Base-by-base conservation (phyloP, 2,113 vertebrate species). In the Tragelaphus scriptus region DNA sequence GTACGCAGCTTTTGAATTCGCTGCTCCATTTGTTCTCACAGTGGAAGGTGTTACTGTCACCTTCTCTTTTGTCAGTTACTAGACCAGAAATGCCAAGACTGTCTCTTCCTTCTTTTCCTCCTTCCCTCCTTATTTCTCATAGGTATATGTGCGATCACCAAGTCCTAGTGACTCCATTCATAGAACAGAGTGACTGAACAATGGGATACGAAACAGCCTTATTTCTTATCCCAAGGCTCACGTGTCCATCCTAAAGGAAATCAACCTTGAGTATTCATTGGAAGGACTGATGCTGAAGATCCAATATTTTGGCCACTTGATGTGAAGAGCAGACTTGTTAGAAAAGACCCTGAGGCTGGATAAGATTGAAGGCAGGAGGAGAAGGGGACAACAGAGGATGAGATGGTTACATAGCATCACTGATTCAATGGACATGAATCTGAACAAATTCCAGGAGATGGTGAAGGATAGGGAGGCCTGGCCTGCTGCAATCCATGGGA, bases 131-230 rank as follows among this genome's bases (percentile, higher is more conserved):
- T 44, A 2, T n/a, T 84, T 32, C 36, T 85, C 40, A 47, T 3
- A 36, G 47, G 11, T 36, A 1, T 17, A 1, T 15, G 2, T 16
- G 47, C 32, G 13, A 21, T 5, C 12, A 21, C 49, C 0, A 8
- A 5, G 13, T 80, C 68, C 68, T 51, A 25, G 79, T 21, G 79
- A 53, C 30, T 49, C 44, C 3, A 81, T 30, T 19, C 16, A 12
- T 0, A 51, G 49, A 21, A 32, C 2, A 53, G 16, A 81, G 16
- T 53, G 79, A 53, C 79, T 6, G 28, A 53, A 32, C 79, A 49
- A 2, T 32, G 79, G 28, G 47, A 53, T 19, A 12, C 0, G 7
- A 30, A 30, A 19, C 47, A 51, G 75, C n/a, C 63, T 79, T 47
- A 4, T 17, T 79, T 59, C 3, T 32, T 25, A n/a, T 6, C 11